These are phyloP conservation scores for Scaptomyza graminum DNA, from an alignment of 1,140 invertebrate genomes.

Conservation along the genomic window DNA sequence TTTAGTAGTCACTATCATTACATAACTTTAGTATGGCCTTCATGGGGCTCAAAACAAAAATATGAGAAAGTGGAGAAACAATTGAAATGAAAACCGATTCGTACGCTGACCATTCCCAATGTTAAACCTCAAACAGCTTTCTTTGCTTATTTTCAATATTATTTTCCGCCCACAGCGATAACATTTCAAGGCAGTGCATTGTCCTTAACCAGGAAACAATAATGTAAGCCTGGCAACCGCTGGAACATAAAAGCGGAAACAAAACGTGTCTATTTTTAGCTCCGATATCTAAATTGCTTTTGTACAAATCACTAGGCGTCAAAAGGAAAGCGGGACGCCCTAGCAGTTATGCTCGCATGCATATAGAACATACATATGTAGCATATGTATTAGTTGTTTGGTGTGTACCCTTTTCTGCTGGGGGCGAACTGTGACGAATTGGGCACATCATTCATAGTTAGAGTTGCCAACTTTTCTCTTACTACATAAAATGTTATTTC, in stretches of 20 bases:
- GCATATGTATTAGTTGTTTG: neutral
- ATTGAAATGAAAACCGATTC: neutral
- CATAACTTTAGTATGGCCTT: slow-evolving; percentile 68
- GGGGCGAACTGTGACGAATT: slow-evolving; percentile 20
- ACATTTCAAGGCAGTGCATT: slow-evolving; percentile 77
- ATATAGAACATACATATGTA: neutral
- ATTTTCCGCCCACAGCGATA: slow-evolving; percentile 8
- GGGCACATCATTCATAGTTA: slow-evolving; percentile 20
- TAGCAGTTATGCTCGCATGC: slow-evolving; percentile 33
- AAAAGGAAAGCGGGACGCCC: neutral
- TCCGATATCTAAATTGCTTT: slow-evolving; percentile 44
- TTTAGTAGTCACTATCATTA: slow-evolving; percentile 64
- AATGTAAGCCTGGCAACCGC: slow-evolving; percentile 58
- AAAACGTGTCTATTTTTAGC: slow-evolving; percentile 66
- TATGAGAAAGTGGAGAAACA: neutral
- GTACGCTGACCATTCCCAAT: slow-evolving; percentile 47
- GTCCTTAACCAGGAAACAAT: slow-evolving; percentile 67
- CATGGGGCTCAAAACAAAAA: neutral
- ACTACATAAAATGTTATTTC: too few species aligned
- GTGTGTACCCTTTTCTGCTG: slow-evolving; percentile 8
- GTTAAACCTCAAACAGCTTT: neutral
- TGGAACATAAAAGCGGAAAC: slow-evolving; percentile 31
- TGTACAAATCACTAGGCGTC: slow-evolving; percentile 32
- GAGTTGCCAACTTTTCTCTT: neutral
- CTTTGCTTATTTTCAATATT: slow-evolving; percentile 8